Base-by-base conservation (phyloP, 2,113 vertebrate species). In the Origma solitaria region DNA sequence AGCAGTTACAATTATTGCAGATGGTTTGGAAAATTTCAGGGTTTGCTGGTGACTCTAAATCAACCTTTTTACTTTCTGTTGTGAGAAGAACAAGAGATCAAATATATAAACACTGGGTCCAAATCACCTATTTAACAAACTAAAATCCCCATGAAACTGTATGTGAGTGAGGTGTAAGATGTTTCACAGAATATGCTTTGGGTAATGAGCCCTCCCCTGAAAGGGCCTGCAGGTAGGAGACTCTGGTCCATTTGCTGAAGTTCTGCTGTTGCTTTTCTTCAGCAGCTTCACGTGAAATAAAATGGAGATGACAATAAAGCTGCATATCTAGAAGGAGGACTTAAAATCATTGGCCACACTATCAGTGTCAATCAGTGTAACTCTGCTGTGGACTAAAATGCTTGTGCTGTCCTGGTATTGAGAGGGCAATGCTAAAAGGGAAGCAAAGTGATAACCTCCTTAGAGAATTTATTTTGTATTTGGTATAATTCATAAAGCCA, bases 241-340 rank as follows among this genome's bases (percentile, higher is more conserved):
- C 14, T 15, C 10, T 45, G n/a, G 16, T 70, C 14, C 57, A 28
- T 66, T 66, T 70, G 15, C 35, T 87, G 38, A 62, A 66, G 53
- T 75, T 78, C 21, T 89, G 24, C 20, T 21, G 20, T 15, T 17
- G 12, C 10, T 86, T 70, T 89, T 92, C 47, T 77, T 80, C 27
- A 65, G 33, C 30, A 72, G 1, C 28, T 62, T 77, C n/a, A 28
- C 0, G 0, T 58, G 50, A 64, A 84, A 30, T 89, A 7, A 6
- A 69, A 38, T 31, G 47, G 57, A 50, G 11, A 40, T 58, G 37
- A 17, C 38, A 72, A 30, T 23, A 73, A 75, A 80, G 21, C 17
- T 19, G 9, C 15, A 0, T 51, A 72, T 61, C 30, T 45, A 62
- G 53, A 71, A 37, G 22, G 37, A 87, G 42, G 25, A 69, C 31